Evolutionary conservation across 2,113 vertebrate species (phyloP).

Genomic region (Excalfactoria chinensis): DNA sequence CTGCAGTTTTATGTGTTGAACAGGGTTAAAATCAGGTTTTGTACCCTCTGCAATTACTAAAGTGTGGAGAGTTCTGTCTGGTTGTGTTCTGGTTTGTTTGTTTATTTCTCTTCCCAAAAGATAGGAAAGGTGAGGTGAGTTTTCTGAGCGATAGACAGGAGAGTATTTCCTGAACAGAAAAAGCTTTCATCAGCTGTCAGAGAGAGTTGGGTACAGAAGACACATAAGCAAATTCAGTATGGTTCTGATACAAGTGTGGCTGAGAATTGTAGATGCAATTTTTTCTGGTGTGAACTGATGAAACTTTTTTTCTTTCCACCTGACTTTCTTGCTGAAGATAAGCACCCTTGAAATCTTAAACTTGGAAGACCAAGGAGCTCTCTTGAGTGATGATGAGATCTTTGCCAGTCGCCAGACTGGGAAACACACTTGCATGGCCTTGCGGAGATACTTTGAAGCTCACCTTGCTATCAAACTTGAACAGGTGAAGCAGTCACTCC

Average conservation of each 20-base stretch:
- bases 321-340: conserved; percentile 81
- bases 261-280: not conserved
- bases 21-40: not conserved
- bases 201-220: not conserved
- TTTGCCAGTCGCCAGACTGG: conserved; percentile 98
- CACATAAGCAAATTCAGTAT: not conserved
- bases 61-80: not conserved
- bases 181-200: not conserved
- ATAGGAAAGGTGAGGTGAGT: not conserved
- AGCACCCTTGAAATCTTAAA: conserved; percentile 98
- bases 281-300: not conserved
- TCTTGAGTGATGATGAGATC: conserved; percentile 97
- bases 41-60: not conserved
- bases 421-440: conserved; percentile 98
- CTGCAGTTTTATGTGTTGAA: not conserved
- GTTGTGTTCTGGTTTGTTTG: not conserved
- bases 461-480: conserved; percentile 98
- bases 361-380: conserved; percentile 94
- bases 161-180: not conserved
- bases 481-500: conserved; percentile 97
- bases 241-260: not conserved
- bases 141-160: not conserved
- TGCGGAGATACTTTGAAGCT: conserved; percentile 97
- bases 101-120: not conserved
- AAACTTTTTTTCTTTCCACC: not conserved